Conservation (phyloP, 2,113 vertebrate species). For the Athene noctua region DNA sequence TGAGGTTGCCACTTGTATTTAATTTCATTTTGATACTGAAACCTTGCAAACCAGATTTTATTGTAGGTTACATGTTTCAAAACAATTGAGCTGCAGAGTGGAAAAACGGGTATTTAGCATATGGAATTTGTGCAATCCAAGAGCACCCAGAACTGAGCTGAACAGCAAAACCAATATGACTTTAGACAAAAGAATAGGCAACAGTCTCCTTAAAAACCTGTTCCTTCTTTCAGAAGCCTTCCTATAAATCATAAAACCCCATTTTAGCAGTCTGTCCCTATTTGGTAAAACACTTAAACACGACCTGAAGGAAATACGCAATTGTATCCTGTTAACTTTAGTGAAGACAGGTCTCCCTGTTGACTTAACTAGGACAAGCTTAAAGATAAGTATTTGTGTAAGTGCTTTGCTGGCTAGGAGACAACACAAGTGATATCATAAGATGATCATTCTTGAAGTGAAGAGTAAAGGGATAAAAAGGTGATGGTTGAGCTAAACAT, state of each 20-base stretch:
- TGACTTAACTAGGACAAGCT: not conserved
- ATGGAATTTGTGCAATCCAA: not conserved
- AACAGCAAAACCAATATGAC: not conserved
- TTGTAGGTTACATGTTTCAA: not conserved
- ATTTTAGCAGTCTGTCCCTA: not conserved
- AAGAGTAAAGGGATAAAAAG: not conserved
- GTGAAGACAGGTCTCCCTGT: not conserved
- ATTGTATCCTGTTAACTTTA: not conserved
- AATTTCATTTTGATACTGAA: not conserved
- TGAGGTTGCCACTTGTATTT: not conserved
- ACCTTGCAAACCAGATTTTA: not conserved
- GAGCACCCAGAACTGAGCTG: not conserved
- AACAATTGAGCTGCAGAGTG: not conserved
- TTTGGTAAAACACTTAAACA: not conserved
- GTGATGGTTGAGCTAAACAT: not conserved
- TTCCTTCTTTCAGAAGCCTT: not conserved
- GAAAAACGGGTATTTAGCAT: not conserved
- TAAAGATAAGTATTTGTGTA: not conserved
- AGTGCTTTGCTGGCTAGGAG: not conserved
- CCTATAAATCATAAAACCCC: not conserved
- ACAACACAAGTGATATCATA: not conserved
- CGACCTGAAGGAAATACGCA: not conserved
- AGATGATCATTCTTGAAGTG: not conserved
- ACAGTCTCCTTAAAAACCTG: not conserved
- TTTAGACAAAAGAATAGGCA: not conserved